A percentile compares a stretch with the other conserved stretches of the same genome.
Evolutionary conservation across 1,140 invertebrate genomes (phyloP).

Genomic region (Goniozus legneri): DNA sequence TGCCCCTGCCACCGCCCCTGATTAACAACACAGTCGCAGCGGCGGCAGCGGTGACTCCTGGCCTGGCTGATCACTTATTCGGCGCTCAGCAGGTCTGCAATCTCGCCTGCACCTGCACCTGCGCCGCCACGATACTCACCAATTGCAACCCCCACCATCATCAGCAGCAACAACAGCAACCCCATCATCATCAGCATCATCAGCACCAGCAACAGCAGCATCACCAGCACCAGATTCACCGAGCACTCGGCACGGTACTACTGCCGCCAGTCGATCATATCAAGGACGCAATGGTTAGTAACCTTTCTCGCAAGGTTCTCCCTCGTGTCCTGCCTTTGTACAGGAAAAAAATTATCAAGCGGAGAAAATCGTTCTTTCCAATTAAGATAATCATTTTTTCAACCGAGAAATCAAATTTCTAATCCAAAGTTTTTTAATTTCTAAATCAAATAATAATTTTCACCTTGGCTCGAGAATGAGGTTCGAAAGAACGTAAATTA

Average conservation of each 20-base stretch:
- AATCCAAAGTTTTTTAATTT: too few species aligned
- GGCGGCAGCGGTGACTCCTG: constrained; percentile 39
- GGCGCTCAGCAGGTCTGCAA: constrained; percentile 42
- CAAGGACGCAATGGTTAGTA: constrained; percentile 54
- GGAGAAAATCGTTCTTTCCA: too few species aligned
- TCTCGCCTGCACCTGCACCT: constrained; percentile 45
- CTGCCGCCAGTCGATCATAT: constrained; percentile 50
- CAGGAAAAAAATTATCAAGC: too few species aligned
- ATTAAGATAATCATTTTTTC: too few species aligned
- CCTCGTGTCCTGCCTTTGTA: too few species aligned
- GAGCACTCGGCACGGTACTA: constrained; percentile 40
- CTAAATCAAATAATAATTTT: too few species aligned
- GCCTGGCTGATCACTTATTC: constrained; percentile 42
- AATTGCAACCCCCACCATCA: constrained; percentile 31
- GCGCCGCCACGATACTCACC: constrained; percentile 40
- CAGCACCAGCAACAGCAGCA: constrained; percentile 39
- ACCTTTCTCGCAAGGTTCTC: background rate
- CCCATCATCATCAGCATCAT: constrained; percentile 31
- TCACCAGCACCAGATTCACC: constrained; percentile 34
- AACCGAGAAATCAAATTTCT: too few species aligned
- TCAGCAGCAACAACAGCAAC: constrained; percentile 32
- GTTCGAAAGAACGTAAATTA: too few species aligned
- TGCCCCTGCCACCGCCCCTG: constrained; percentile 42
- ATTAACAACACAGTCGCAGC: constrained; percentile 28
- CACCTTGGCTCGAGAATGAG: too few species aligned